A percentile compares a stretch with the other conserved stretches of the same genome.
phyloP scores from a whole-genome alignment of 2,888 invertebrate species.

The Spilosoma lubricipeda region DNA sequence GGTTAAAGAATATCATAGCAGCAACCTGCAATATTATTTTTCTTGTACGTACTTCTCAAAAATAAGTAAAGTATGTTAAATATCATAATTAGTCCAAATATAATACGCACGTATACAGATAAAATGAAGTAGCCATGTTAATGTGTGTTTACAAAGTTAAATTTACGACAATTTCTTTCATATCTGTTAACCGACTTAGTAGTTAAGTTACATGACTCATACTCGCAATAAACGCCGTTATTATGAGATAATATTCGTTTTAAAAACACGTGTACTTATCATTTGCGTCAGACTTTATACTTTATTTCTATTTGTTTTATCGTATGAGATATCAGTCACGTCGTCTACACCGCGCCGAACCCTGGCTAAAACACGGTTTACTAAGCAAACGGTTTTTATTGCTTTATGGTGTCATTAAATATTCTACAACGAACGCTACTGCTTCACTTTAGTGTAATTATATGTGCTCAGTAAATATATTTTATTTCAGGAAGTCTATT shows the following conservation, averaged over 20 bases:
- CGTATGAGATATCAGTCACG: constrained; percentile 65
- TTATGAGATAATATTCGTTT: constrained; percentile 49
- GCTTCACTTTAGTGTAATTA: constrained; percentile 4
- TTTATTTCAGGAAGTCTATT: constrained; percentile 3
- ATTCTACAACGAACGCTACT: constrained; percentile 24
- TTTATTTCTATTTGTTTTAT: constrained; percentile 53
- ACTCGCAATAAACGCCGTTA: constrained; percentile 54
- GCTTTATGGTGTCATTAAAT: constrained; percentile 60
- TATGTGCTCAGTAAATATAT: neutral
- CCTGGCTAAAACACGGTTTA: constrained; percentile 56
- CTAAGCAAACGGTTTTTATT: constrained; percentile 57
- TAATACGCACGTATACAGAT: constrained; percentile 33
- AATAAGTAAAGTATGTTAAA: constrained; percentile 21
- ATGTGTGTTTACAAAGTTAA: constrained; percentile 20
- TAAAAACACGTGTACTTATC: constrained; percentile 42
- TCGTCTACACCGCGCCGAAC: constrained; percentile 41
- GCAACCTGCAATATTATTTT: neutral
- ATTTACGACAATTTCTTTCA: constrained; percentile 35
- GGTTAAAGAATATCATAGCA: neutral
- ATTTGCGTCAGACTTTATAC: constrained; percentile 49
- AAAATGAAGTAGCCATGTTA: constrained; percentile 16
- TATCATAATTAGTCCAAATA: constrained; percentile 3
- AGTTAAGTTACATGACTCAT: constrained; percentile 55
- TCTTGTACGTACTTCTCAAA: neutral
- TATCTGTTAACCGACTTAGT: constrained; percentile 37